Percentiles rank a stretch among this genome's conserved stretches.
Conservation (phyloP, 2,113 vertebrate species). For the Probosciger aterrimus region DNA sequence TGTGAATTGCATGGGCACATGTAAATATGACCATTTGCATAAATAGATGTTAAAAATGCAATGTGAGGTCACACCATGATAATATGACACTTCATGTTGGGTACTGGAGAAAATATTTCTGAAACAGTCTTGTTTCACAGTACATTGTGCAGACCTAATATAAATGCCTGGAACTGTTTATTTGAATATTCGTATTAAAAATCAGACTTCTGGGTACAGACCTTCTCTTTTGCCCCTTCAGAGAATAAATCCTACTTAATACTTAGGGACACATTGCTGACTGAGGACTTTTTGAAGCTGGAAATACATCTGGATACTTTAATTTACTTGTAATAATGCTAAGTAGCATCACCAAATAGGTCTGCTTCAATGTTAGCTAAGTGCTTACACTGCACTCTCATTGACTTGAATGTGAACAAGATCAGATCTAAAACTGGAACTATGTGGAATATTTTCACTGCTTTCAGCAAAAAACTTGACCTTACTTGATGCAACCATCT, state of each 20-base stretch:
- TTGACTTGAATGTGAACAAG: not conserved
- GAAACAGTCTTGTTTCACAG: not conserved
- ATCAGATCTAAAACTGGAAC: not conserved
- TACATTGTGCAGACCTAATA: not conserved
- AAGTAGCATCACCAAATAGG: not conserved
- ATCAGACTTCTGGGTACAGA: not conserved
- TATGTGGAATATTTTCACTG: not conserved
- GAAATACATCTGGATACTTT: not conserved
- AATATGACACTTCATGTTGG: not conserved
- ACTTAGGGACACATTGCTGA: not conserved
- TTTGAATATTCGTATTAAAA: not conserved
- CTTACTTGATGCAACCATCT: not conserved
- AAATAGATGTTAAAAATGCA: not conserved
- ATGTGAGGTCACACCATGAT: not conserved
- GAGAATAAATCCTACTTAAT: not conserved
- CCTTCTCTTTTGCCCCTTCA: not conserved
- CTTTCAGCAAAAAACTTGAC: not conserved
- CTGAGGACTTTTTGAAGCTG: not conserved
- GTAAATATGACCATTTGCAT: constrained; percentile 14
- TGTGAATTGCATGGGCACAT: not conserved
- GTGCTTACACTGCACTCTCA: not conserved
- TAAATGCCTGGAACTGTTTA: not conserved
- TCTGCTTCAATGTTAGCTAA: not conserved
- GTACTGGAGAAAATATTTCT: not conserved
- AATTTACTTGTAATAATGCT: not conserved